These are phyloP conservation scores for Leptobrachium ailaonicum DNA, from an alignment of 2,113 vertebrate species.

Conservation along the genomic window DNA sequence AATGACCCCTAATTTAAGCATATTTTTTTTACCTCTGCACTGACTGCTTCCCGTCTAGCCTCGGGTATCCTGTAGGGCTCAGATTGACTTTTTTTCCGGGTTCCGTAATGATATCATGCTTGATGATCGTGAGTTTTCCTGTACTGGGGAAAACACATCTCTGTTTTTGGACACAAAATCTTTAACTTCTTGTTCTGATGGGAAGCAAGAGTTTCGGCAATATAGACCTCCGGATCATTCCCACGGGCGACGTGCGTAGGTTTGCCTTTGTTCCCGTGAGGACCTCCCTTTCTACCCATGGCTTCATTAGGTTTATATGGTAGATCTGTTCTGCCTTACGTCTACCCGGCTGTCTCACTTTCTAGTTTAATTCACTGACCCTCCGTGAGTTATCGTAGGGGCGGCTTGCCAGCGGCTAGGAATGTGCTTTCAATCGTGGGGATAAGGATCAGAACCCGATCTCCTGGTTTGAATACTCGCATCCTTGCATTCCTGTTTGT, in stretches of 20 bases:
- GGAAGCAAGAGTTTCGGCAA: neutral
- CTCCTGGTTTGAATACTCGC: conserved; percentile 25
- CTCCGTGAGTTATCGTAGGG: conserved; percentile 57
- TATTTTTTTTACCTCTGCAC: conserved; percentile 12
- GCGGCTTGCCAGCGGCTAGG: conserved; percentile 59
- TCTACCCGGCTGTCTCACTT: conserved; percentile 1
- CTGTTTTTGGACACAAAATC: neutral
- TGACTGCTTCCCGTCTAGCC: neutral
- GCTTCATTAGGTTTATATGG: neutral
- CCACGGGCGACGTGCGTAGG: neutral
- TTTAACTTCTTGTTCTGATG: neutral
- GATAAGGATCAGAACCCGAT: conserved; percentile 55
- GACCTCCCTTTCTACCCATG: conserved; percentile 49
- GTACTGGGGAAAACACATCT: neutral
- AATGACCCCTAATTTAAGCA: neutral
- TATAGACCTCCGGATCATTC: neutral
- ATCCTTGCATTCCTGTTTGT: neutral
- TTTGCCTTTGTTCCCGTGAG: neutral
- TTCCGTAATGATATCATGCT: neutral
- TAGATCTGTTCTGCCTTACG: neutral
- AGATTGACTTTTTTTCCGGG: neutral
- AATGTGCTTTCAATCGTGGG: conserved; percentile 60
- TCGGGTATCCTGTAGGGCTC: neutral
- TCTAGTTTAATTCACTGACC: conserved; percentile 54
- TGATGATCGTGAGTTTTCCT: neutral